Percentiles rank a stretch among this genome's conserved stretches.
phyloP scores from a whole-genome alignment of 2,888 invertebrate genomes.

The Cecidostiba fungosa region DNA sequence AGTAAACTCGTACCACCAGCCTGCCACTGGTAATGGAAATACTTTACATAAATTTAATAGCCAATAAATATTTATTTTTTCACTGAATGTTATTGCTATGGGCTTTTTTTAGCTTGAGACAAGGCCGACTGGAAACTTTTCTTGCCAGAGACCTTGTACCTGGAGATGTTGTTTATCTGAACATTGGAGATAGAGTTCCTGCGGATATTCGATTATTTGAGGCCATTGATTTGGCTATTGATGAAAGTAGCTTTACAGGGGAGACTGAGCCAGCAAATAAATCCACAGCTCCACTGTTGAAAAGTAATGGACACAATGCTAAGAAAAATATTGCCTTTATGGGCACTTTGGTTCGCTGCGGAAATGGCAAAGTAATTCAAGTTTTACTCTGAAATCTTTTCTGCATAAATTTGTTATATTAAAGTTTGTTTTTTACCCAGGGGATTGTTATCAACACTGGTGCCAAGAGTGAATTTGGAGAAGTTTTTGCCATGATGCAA shows the following conservation, averaged over 20 bases:
- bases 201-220: slow-evolving; percentile 98
- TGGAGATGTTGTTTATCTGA: slow-evolving; percentile 95
- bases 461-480: slow-evolving; percentile 98
- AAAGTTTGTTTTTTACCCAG: slow-evolving; percentile 80
- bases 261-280: slow-evolving; percentile 97
- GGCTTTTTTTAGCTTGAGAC: slow-evolving; percentile 86
- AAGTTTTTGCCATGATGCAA: slow-evolving; percentile 99
- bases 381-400: neutral
- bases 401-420: slow-evolving; percentile 23
- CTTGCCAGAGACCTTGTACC: slow-evolving; percentile 97
- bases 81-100: slow-evolving; percentile 16
- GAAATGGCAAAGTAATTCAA: slow-evolving; percentile 91
- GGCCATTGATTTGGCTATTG: slow-evolving; percentile 94
- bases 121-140: slow-evolving; percentile 93
- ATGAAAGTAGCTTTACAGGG: slow-evolving; percentile 99
- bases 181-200: slow-evolving; percentile 97
- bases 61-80: neutral
- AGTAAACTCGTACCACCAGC: slow-evolving; percentile 98
- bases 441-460: slow-evolving; percentile 99
- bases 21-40: slow-evolving; percentile 89
- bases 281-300: slow-evolving; percentile 85
- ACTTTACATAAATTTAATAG: slow-evolving; percentile 2
- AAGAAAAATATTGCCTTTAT: slow-evolving; percentile 97
- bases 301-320: slow-evolving; percentile 84
- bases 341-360: slow-evolving; percentile 98